Evolutionary conservation across 1,140 invertebrate species (phyloP).

Genomic region (Dinoponera quadriceps): DNA sequence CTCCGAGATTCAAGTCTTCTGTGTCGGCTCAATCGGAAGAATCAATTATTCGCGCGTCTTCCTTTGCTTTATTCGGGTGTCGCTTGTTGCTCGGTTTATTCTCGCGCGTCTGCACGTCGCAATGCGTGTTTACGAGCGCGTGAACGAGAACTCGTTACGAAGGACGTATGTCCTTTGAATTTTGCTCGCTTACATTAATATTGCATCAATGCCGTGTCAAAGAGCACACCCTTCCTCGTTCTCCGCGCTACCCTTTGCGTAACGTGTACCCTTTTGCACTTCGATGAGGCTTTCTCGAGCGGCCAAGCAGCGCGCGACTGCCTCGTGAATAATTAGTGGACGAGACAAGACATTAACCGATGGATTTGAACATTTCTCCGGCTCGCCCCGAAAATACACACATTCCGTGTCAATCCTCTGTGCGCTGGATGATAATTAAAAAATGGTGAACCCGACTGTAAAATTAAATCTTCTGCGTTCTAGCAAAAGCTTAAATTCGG

Average conservation of each 20-base stretch:
- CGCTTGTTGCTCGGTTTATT: conserved; percentile 59
- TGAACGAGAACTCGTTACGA: conserved; percentile 76
- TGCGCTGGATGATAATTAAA: conserved; percentile 35
- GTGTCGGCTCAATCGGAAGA: background rate
- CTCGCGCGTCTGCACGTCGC: conserved; percentile 59
- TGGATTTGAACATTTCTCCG: conserved; percentile 30
- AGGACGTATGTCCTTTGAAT: conserved; percentile 76
- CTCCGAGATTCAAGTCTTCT: background rate
- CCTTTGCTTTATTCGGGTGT: background rate
- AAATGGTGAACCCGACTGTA: conserved; percentile 22
- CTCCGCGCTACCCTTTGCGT: conserved; percentile 25
- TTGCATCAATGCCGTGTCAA: conserved; percentile 78
- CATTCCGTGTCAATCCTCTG: conserved; percentile 6
- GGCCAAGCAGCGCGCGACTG: conserved; percentile 48
- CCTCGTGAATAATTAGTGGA: conserved; percentile 67
- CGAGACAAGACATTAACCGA: conserved; percentile 34
- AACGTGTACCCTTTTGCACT: conserved; percentile 57
- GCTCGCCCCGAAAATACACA: background rate
- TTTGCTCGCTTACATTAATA: conserved; percentile 77
- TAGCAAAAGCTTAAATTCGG: conserved; percentile 20
- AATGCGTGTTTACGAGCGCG: conserved; percentile 57
- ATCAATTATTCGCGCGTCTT: background rate
- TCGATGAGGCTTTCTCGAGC: conserved; percentile 53
- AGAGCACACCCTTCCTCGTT: conserved; percentile 65
- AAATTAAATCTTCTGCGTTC: conserved; percentile 47